Evolutionary conservation across 64 coral and sea anemone genomes (phyloP).

Genomic region (Actinia tenebrosa): DNA sequence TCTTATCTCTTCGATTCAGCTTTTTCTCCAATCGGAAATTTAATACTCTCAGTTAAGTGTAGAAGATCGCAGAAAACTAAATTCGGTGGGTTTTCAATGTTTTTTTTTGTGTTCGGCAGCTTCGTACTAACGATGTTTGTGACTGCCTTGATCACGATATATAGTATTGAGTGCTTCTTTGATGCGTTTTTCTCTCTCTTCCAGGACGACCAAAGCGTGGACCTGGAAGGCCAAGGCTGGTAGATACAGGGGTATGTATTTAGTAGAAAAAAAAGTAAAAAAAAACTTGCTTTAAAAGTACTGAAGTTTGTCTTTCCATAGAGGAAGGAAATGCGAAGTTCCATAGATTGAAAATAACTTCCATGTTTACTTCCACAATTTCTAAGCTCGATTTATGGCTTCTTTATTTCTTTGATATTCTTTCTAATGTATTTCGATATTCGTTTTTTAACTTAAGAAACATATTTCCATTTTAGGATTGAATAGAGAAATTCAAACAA

Average conservation of each 20-base stretch:
- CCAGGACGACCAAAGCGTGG: conserved; percentile 60
- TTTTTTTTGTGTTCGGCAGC: neutral
- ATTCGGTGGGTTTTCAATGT: neutral
- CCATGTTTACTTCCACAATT: conserved; percentile 13
- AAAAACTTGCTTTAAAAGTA: neutral
- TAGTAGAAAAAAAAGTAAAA: conserved; percentile 22
- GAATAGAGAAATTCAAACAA: neutral
- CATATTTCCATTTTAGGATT: neutral
- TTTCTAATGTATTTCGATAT: neutral
- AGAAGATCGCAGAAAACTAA: neutral
- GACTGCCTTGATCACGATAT: neutral
- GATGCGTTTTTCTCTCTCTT: neutral
- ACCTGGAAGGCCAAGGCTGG: conserved; percentile 54
- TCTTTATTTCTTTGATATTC: neutral
- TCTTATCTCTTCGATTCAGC: neutral
- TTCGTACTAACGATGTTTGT: neutral
- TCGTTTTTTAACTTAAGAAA: neutral
- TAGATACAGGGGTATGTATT: conserved; percentile 33
- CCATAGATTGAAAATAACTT: neutral
- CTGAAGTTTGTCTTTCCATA: neutral
- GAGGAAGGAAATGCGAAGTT: conserved; percentile 14
- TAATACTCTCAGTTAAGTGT: neutral
- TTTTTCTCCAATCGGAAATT: neutral
- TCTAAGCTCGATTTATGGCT: neutral
- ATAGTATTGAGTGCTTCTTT: neutral